Base-by-base conservation (phyloP, 2,113 vertebrate species). In the Xenopus laevis region DNA sequence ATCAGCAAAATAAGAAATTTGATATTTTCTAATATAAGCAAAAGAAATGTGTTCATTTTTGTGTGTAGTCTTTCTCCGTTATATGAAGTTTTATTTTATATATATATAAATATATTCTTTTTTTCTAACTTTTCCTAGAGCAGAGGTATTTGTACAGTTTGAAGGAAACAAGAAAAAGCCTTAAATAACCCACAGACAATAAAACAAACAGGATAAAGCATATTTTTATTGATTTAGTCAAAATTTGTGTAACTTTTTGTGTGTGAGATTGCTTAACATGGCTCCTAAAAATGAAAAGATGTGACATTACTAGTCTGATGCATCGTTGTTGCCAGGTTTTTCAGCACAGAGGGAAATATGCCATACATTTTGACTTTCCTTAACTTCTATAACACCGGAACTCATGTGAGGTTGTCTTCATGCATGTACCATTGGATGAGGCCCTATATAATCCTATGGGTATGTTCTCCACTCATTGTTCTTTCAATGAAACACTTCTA, bases 151-250 rank as follows among this genome's bases (percentile, higher is more conserved):
- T 83, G 82, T 86, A 84, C 82, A 84, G 71, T 85, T 82, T 84
- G 75, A 82, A 74, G 65, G 82, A 82, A 84, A 82, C 80, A 84
- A 87, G 4, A 27, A 85, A 88, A 74, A 84, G 52, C 71, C 71
- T 82, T 83, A 82, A 80, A 83, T 83, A 81, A 88, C 82, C 77
- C 53, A 84, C 86, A 89, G 86, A 81, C 83, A 81, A 82, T 82
- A 64, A 88, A 86, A 85, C 33, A 88, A 86, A 85, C 33, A 40
- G 33, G 33, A 40, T 40, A 40, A 40, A 40, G 33, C 33, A 40
- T 40, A 40, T 40, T 40, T 27, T 27, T 40, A 5, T 40, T 85
- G 88, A 85, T n/a, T n/a, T n/a, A 18, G 4, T 55, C 21, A 53
- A 40, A 7, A 45, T 76, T 47, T 65, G 44, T 74, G 62, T 74